phyloP scores from a whole-genome alignment of 2,113 vertebrate species.

The Coptodon rendalli region DNA sequence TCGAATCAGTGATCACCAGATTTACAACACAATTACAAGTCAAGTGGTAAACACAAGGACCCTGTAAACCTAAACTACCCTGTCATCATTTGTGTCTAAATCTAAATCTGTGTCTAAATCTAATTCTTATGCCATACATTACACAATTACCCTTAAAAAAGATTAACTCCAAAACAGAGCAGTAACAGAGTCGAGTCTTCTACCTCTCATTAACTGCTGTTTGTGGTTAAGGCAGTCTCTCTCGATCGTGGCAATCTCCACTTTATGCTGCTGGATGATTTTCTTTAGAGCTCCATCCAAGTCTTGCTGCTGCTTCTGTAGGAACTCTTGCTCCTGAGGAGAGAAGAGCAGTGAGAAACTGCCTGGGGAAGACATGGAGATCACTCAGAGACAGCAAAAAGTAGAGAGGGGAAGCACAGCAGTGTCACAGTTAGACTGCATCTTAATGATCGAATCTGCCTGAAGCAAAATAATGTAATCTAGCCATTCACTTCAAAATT shows the following conservation, averaged over 20 bases:
- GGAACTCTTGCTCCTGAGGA: constrained; percentile 93
- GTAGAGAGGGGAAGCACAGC: neutral
- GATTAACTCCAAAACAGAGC: neutral
- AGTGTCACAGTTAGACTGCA: neutral
- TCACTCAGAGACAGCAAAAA: neutral
- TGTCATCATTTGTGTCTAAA: neutral
- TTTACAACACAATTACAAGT: neutral
- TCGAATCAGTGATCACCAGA: neutral
- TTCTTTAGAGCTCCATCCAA: constrained; percentile 93
- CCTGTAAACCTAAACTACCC: neutral
- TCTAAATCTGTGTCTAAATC: too few species aligned
- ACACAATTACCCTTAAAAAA: neutral
- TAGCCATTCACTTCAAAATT: constrained; percentile 21
- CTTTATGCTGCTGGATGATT: constrained; percentile 97
- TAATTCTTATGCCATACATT: neutral
- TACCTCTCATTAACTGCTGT: constrained; percentile 97
- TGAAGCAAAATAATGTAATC: neutral
- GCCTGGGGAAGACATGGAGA: neutral
- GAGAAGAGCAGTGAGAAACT: neutral
- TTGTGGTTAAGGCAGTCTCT: constrained; percentile 95
- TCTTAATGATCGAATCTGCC: neutral
- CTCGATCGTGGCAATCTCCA: constrained; percentile 93
- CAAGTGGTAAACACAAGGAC: neutral
- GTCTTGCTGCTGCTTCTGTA: constrained; percentile 97
- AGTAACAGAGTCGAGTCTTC: neutral